phyloP scores from a whole-genome alignment of 1,140 invertebrate species.

The Lucilia sericata region DNA sequence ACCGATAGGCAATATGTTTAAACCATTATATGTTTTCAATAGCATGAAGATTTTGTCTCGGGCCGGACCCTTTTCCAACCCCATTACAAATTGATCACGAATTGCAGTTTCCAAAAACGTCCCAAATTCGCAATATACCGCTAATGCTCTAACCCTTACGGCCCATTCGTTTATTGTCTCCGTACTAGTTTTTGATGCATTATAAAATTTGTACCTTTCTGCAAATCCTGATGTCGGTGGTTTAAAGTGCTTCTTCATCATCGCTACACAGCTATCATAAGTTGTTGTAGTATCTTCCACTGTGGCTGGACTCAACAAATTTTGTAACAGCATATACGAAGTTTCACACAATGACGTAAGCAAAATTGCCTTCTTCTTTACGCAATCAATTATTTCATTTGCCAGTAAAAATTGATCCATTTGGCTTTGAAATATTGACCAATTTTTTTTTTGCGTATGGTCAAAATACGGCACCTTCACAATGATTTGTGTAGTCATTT shows the following conservation, averaged over 20 bases:
- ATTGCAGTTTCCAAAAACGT: constrained; percentile 51
- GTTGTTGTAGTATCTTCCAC: not conserved
- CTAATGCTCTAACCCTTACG: constrained; percentile 53
- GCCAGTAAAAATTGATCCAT: not conserved
- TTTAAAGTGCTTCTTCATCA: constrained; percentile 21
- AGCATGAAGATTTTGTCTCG: constrained; percentile 18
- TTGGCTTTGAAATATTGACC: not conserved
- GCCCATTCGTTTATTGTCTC: constrained; percentile 46
- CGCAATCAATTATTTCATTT: not conserved
- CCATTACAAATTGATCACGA: constrained; percentile 60
- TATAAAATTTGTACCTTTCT: not conserved
- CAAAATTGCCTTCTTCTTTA: not conserved
- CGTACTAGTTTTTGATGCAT: not conserved
- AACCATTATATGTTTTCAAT: too few species aligned
- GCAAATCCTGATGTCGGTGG: not conserved
- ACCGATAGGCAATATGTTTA: too few species aligned
- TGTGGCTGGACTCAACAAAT: constrained; percentile 31
- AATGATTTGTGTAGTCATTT: not conserved
- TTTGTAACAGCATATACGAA: constrained; percentile 28
- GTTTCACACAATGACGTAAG: not conserved
- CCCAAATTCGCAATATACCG: constrained; percentile 57
- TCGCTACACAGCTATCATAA: not conserved
- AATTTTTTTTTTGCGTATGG: not conserved
- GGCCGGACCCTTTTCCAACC: constrained; percentile 45
- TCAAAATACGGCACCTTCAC: constrained; percentile 33